Percentiles rank a stretch among this genome's conserved stretches.
phyloP scores from a whole-genome alignment of 2,797 vertebrate genomes.

The Cephalopachus bancanus region DNA sequence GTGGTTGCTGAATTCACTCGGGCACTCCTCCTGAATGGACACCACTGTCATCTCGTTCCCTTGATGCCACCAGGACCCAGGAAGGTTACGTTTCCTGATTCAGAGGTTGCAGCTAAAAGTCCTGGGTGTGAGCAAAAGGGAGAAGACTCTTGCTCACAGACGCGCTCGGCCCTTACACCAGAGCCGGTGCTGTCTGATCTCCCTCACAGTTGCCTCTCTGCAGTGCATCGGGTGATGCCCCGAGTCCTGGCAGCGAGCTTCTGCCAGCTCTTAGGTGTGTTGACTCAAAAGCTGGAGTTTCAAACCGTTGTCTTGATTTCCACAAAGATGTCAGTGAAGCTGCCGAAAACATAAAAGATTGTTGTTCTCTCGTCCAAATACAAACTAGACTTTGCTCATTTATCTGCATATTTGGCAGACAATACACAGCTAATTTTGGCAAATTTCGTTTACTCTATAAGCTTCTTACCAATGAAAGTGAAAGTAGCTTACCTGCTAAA shows the following conservation, averaged over 20 bases:
- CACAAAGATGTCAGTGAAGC: neutral
- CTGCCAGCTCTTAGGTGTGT: neutral
- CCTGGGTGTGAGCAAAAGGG: neutral
- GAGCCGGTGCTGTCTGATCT: neutral
- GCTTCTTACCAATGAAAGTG: neutral
- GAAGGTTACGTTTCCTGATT: neutral
- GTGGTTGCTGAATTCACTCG: accelerated
- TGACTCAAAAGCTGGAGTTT: neutral
- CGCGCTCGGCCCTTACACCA: accelerated
- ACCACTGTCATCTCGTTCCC: accelerated
- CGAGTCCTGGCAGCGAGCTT: accelerated
- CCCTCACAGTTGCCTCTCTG: accelerated
- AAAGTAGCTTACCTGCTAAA: neutral
- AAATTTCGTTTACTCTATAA: neutral
- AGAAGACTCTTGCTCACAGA: no score
- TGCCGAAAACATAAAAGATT: neutral
- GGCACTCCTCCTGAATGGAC: accelerated
- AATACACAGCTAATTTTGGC: neutral
- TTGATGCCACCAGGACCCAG: neutral
- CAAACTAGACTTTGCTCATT: neutral
- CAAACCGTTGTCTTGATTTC: neutral
- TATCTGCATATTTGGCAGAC: neutral
- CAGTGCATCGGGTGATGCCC: accelerated
- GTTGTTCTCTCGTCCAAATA: neutral
- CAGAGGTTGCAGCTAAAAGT: neutral